These are phyloP conservation scores for Neotragus moschatus DNA, from an alignment of 2,113 vertebrate genomes.

Conservation along the genomic window DNA sequence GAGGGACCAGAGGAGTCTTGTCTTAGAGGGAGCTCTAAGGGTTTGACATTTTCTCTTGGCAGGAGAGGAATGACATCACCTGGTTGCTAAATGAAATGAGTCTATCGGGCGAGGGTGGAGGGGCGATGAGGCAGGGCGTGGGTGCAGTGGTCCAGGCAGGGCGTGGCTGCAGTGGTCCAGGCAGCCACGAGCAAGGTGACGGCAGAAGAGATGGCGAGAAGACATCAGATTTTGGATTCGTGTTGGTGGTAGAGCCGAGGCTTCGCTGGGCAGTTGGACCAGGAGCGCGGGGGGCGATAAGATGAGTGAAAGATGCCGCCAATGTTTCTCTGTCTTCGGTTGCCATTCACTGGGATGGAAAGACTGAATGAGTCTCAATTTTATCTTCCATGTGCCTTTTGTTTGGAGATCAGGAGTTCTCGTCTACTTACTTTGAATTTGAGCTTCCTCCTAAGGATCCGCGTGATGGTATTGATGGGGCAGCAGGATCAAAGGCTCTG, in stretches of 20 bases:
- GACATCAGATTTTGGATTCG: rapidly evolving
- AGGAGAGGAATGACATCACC: not conserved
- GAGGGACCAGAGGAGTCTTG: rapidly evolving
- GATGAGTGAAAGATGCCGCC: rapidly evolving
- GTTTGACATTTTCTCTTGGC: rapidly evolving
- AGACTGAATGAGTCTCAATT: not conserved
- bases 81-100: rapidly evolving
- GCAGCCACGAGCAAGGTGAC: rapidly evolving
- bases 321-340: not conserved
- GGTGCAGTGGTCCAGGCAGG: not conserved
- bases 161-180: rapidly evolving
- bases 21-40: not conserved
- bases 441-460: not conserved
- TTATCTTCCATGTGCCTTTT: rapidly evolving
- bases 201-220: rapidly evolving
- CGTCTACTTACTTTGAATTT: too few relatives aligned
- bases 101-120: not conserved
- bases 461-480: rapidly evolving
- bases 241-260: rapidly evolving
- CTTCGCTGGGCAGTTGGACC: rapidly evolving
- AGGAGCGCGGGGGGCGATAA: rapidly evolving
- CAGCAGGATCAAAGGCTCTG: not conserved
- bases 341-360: too few relatives aligned
- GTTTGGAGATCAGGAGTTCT: not conserved
- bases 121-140: rapidly evolving